These are phyloP conservation scores for Chlorodrepanis virens DNA, from an alignment of 2,113 vertebrate species.

Conservation along the genomic window DNA sequence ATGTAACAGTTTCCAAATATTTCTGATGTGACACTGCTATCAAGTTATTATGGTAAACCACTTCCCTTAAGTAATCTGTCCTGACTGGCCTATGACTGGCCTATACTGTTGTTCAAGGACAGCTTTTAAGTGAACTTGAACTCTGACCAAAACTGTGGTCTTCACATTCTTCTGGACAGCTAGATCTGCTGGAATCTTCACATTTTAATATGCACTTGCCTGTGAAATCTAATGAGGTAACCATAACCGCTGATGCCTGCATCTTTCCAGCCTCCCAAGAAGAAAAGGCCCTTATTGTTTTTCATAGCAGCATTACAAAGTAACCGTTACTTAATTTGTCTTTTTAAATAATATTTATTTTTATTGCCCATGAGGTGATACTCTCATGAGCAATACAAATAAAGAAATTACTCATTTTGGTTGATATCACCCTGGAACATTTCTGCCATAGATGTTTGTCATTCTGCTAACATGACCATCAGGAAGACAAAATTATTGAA, in stretches of 20 bases:
- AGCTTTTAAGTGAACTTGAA: not conserved
- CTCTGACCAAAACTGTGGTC: not conserved
- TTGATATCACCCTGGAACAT: not conserved
- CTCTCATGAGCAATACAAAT: not conserved
- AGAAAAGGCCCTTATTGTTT: not conserved
- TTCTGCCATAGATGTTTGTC: not conserved
- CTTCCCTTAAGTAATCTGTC: slow-evolving; percentile 7
- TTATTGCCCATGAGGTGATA: not conserved
- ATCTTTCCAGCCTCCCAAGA: not conserved
- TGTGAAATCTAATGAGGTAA: not conserved
- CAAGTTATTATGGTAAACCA: not conserved
- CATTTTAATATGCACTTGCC: not conserved
- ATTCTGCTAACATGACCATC: not conserved
- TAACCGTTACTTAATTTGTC: not conserved
- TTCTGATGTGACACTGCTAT: not conserved
- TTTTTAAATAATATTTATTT: not conserved
- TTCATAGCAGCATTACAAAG: not conserved
- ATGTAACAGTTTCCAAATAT: not conserved
- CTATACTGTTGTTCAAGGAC: not conserved
- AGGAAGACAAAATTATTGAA: not conserved
- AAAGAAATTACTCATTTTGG: not conserved
- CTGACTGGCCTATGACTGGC: not conserved
- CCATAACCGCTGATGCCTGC: not conserved
- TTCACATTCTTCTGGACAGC: not conserved
- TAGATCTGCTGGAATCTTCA: not conserved